Percentiles rank a stretch among this genome's conserved stretches.
phyloP scores from a whole-genome alignment of 2,113 vertebrate genomes.

The western clawed frog (Xenopus tropicalis) region DNA sequence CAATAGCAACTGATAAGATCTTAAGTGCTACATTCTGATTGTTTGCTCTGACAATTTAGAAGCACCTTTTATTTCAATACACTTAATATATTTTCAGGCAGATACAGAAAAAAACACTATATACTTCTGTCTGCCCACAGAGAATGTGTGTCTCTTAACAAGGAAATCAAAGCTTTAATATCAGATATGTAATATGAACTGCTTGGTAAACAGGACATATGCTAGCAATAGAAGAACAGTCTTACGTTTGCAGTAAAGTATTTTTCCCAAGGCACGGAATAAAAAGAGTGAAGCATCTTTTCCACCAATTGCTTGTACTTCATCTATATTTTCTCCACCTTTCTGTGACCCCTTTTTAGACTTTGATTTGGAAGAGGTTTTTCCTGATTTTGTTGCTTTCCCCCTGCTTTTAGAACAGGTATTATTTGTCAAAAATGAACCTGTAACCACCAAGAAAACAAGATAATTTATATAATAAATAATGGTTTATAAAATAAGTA shows the following conservation, averaged over 20 bases:
- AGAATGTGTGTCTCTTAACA: too few species aligned
- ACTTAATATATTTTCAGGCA: too few species aligned
- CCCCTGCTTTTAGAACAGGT: slow-evolving; percentile 66
- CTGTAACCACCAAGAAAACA: slow-evolving; percentile 46
- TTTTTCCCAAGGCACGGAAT: slow-evolving; percentile 93
- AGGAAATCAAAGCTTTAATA: too few species aligned
- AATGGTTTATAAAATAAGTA: background rate
- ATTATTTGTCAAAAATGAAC: slow-evolving; percentile 58
- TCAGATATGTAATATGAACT: too few species aligned
- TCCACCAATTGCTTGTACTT: slow-evolving; percentile 75
- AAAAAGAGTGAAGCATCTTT: slow-evolving; percentile 92
- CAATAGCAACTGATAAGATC: too few species aligned
- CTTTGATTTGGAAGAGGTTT: slow-evolving; percentile 56
- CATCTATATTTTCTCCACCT: slow-evolving; percentile 56
- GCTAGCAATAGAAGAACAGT: too few species aligned
- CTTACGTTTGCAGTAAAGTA: slow-evolving; percentile 96
- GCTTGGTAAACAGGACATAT: too few species aligned
- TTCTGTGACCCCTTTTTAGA: slow-evolving; percentile 59
- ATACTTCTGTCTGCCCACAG: too few species aligned
- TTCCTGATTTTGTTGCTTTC: slow-evolving; percentile 51
- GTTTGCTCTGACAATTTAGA: too few species aligned
- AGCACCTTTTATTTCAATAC: too few species aligned
- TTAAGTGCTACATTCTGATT: too few species aligned
- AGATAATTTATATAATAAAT: background rate
- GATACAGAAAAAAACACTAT: too few species aligned